Evolutionary conservation across 2,888 invertebrate genomes (phyloP).

Genomic region (Latrodectus elegans): DNA sequence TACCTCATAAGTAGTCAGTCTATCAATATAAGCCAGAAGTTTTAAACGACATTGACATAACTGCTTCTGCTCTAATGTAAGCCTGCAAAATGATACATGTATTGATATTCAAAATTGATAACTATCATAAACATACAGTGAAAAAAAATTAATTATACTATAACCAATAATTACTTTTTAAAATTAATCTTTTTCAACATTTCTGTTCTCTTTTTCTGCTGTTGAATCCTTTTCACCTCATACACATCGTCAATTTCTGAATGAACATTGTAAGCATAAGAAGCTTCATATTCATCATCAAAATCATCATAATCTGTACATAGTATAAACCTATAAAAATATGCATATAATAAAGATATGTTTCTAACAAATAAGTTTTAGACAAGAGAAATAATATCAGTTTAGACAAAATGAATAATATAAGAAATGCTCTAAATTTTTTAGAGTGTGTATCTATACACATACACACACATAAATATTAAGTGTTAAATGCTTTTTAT

Average conservation of each 20-base stretch:
- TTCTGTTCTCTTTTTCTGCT: slow-evolving; percentile 71
- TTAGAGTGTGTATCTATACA: no score
- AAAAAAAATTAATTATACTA: neutral
- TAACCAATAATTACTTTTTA: slow-evolving; percentile 72
- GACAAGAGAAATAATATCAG: neutral
- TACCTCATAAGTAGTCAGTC: slow-evolving; percentile 82
- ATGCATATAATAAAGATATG: neutral
- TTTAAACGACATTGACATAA: slow-evolving; percentile 81
- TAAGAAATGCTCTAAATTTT: no score
- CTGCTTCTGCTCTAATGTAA: slow-evolving; percentile 82
- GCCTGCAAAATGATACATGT: slow-evolving; percentile 71
- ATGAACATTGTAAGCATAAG: slow-evolving; percentile 8
- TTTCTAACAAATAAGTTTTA: neutral
- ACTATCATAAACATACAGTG: neutral
- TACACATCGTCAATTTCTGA: slow-evolving; percentile 29
- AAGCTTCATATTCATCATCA: slow-evolving; percentile 24
- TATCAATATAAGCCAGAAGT: slow-evolving; percentile 82
- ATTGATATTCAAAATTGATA: neutral
- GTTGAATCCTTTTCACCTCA: slow-evolving; percentile 27
- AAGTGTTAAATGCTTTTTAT: neutral
- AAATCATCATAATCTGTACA: slow-evolving; percentile 18
- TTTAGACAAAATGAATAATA: neutral
- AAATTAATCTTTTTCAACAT: slow-evolving; percentile 75
- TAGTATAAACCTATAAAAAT: slow-evolving; percentile 26
- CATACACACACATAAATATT: no score